Conservation (phyloP, 2,888 invertebrate species). For the Gasteruption jaculator region DNA sequence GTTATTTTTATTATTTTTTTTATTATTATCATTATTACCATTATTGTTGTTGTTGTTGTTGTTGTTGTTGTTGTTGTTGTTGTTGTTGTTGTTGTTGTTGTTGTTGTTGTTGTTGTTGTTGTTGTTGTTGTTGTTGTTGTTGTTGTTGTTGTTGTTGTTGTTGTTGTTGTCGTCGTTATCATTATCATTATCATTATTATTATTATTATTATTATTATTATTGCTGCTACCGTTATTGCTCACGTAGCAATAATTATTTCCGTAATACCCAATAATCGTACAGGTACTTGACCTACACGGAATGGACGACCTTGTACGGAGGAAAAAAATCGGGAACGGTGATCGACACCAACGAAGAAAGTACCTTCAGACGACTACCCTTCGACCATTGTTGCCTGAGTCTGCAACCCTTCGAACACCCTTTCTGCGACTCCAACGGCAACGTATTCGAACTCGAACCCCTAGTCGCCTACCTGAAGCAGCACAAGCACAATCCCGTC, state of each 20-base stretch:
- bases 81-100: no score
- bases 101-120: no score
- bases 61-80: no score
- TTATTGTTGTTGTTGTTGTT: no score
- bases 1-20: no score
- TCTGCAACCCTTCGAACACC: conserved; percentile 86
- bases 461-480: conserved; percentile 81
- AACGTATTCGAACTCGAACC: conserved; percentile 90
- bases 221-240: conserved; percentile 6
- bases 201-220: conserved; percentile 12
- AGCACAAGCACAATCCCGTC: conserved; percentile 89
- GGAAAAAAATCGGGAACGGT: conserved; percentile 70
- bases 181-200: conserved; percentile 7
- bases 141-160: no score
- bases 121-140: no score
- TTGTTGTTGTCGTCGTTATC: no score
- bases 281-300: conserved; percentile 82
- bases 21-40: no score
- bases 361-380: conserved; percentile 86
- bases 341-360: conserved; percentile 67
- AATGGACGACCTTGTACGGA: conserved; percentile 87
- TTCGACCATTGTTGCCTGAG: conserved; percentile 90
- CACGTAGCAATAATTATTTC: conserved; percentile 5
- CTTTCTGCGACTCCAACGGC: conserved; percentile 86
- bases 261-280: conserved; percentile 22